These are phyloP conservation scores for Capromys pilorides DNA, from an alignment of 2,797 vertebrate genomes.

Conservation along the genomic window DNA sequence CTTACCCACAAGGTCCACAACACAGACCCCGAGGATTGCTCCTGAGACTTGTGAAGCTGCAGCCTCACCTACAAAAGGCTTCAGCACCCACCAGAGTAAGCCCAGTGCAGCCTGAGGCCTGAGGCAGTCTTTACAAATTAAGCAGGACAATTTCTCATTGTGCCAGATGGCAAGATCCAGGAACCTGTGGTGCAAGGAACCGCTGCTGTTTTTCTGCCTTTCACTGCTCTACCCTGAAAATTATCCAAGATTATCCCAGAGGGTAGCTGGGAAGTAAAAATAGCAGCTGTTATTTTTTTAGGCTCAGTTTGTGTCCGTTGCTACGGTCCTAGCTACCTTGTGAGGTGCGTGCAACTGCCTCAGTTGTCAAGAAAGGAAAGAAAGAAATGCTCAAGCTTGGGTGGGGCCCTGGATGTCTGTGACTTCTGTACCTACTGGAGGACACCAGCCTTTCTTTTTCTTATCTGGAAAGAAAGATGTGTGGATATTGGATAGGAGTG, in stretches of 20 bases:
- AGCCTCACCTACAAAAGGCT: background rate
- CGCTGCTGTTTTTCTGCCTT: background rate
- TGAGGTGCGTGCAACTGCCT: background rate
- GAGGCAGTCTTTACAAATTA: background rate
- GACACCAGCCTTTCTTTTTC: background rate
- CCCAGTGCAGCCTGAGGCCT: background rate
- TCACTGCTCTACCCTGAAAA: background rate
- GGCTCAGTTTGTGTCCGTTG: background rate
- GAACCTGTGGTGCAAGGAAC: background rate
- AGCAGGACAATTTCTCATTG: background rate
- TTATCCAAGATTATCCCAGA: background rate
- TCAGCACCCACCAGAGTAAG: background rate
- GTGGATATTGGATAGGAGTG: background rate
- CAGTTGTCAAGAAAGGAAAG: background rate
- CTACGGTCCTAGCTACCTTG: background rate
- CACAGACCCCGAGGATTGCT: background rate
- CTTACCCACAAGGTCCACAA: background rate
- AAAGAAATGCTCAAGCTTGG: background rate
- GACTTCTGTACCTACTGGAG: background rate
- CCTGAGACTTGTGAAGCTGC: background rate
- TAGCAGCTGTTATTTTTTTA: constrained; percentile 12
- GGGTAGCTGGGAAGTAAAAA: background rate
- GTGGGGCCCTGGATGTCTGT: too few relatives aligned
- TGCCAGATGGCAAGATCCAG: background rate
- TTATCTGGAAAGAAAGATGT: background rate